Percentiles rank a stretch among this genome's conserved stretches.
Evolutionary conservation across 2,113 vertebrate genomes (phyloP).

Genomic region (Archilochus colubris): DNA sequence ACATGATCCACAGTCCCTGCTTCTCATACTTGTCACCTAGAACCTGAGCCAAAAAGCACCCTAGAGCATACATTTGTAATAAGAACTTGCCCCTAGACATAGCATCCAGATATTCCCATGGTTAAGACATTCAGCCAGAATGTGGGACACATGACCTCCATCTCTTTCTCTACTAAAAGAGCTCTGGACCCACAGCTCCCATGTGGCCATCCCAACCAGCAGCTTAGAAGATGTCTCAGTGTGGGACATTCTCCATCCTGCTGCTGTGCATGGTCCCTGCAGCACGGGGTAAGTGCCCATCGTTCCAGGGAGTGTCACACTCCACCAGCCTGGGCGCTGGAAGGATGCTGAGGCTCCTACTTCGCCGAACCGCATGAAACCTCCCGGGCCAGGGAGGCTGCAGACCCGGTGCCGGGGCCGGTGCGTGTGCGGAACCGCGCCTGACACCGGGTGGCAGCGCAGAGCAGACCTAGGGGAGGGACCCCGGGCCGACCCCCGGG

Average conservation of each 20-base stretch:
- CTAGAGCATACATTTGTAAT: neutral
- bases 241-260: neutral
- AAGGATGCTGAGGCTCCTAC: neutral
- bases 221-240: neutral
- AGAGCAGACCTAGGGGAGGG: neutral
- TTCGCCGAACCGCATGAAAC: accelerated
- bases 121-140: neutral
- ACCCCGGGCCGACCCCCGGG: too few relatives aligned
- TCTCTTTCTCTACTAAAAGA: neutral
- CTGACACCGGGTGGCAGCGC: neutral
- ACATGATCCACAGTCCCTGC: neutral
- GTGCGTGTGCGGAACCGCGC: accelerated
- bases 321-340: accelerated
- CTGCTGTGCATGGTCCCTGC: neutral
- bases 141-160: accelerated
- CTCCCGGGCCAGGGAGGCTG: accelerated
- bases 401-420: accelerated
- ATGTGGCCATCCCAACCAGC: accelerated
- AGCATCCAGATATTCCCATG: neutral
- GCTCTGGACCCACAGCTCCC: neutral
- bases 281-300: neutral
- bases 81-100: neutral
- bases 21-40: neutral
- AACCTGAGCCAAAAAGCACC: neutral
- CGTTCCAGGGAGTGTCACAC: too few relatives aligned